These are phyloP conservation scores for Hyles lineata DNA, from an alignment of 2,888 invertebrate genomes.

Conservation along the genomic window DNA sequence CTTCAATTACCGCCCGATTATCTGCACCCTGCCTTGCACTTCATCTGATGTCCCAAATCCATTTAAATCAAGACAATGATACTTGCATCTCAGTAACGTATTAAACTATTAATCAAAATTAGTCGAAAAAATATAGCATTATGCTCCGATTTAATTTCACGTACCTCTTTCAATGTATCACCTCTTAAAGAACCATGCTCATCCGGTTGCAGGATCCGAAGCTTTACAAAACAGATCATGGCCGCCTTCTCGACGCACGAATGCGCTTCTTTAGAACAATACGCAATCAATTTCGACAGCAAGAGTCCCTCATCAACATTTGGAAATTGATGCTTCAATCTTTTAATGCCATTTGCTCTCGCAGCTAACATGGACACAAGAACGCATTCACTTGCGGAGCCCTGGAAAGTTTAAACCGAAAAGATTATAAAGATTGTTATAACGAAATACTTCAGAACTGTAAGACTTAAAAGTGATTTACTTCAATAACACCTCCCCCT, in stretches of 20 bases:
- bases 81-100: not conserved
- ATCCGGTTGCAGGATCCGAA: slow-evolving; percentile 95
- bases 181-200: slow-evolving; percentile 92
- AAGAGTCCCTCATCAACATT: slow-evolving; percentile 95
- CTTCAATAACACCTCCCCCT: slow-evolving; percentile 98
- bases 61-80: slow-evolving; percentile 42
- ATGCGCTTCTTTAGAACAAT: slow-evolving; percentile 95
- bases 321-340: slow-evolving; percentile 93
- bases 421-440: too few species aligned
- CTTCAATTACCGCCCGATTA: slow-evolving; percentile 78
- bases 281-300: slow-evolving; percentile 96
- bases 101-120: not conserved
- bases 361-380: slow-evolving; percentile 97
- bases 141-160: slow-evolving; percentile 35
- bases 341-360: slow-evolving; percentile 93
- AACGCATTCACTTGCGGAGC: slow-evolving; percentile 98
- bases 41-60: slow-evolving; percentile 48
- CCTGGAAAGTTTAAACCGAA: slow-evolving; percentile 80
- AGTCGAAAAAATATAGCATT: not conserved
- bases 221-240: slow-evolving; percentile 96
- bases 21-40: slow-evolving; percentile 57
- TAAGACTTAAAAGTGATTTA: slow-evolving; percentile 59
- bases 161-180: slow-evolving; percentile 90
- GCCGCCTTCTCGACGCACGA: slow-evolving; percentile 97
- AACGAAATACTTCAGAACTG: not conserved